These are phyloP conservation scores for Listronotus bonariensis DNA, from an alignment of 1,140 invertebrate species.

Conservation along the genomic window DNA sequence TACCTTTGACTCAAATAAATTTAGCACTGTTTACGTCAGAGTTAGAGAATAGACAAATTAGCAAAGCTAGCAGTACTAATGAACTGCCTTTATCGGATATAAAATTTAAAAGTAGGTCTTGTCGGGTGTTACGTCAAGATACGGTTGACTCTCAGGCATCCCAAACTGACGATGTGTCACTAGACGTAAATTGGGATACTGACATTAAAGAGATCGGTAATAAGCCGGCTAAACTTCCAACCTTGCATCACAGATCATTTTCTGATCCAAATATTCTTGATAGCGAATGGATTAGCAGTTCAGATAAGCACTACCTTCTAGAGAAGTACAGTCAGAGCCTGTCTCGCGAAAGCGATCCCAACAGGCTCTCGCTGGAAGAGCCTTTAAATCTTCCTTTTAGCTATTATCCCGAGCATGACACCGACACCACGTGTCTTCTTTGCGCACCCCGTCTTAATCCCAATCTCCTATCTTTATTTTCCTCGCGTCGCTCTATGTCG, in stretches of 20 bases:
- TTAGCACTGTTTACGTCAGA: slow-evolving; percentile 50
- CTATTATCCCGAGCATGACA: slow-evolving; percentile 48
- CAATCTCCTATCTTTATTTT: slow-evolving; percentile 56
- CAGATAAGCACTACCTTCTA: slow-evolving; percentile 42
- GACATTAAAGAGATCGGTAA: slow-evolving; percentile 38
- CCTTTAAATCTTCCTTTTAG: slow-evolving; percentile 39
- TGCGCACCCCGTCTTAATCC: slow-evolving; percentile 54
- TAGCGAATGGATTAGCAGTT: slow-evolving; percentile 38
- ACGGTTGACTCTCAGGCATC: slow-evolving; percentile 32
- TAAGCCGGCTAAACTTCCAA: slow-evolving; percentile 4
- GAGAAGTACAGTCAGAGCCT: slow-evolving; percentile 44
- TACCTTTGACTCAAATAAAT: slow-evolving; percentile 56
- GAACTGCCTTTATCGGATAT: slow-evolving; percentile 65
- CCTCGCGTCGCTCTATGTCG: slow-evolving; percentile 52
- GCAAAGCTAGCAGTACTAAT: slow-evolving; percentile 58
- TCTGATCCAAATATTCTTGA: slow-evolving; percentile 54
- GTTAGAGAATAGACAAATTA: slow-evolving; percentile 53
- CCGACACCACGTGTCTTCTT: slow-evolving; percentile 57
- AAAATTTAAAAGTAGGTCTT: slow-evolving; percentile 47
- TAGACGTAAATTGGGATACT: slow-evolving; percentile 48
- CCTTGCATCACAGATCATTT: slow-evolving; percentile 47
- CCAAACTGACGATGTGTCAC: slow-evolving; percentile 43
- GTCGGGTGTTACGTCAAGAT: slow-evolving; percentile 39
- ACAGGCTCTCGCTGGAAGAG: slow-evolving; percentile 23
- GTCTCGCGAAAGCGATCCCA: slow-evolving; percentile 7